A percentile compares a stretch with the other conserved stretches of the same genome.
These are phyloP conservation scores for Botia almorhae DNA, from an alignment of 2,797 vertebrate species.

Conservation along the genomic window DNA sequence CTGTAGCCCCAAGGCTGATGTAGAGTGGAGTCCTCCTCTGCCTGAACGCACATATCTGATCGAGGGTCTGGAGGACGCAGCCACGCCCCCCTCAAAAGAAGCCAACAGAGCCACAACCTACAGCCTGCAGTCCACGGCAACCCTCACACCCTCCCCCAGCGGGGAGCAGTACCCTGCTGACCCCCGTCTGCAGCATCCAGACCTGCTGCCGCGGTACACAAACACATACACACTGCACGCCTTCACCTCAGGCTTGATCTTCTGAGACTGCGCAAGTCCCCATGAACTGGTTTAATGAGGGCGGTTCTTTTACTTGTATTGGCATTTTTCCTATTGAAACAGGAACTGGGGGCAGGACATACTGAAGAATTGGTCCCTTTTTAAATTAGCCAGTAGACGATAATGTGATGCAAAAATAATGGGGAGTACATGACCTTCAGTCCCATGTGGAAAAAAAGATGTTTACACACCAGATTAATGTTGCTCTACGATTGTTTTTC, in stretches of 20 bases:
- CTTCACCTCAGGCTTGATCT: background rate
- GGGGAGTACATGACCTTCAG: background rate
- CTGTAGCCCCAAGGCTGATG: constrained; percentile 78
- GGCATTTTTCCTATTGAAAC: too few species aligned
- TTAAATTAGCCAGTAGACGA: background rate
- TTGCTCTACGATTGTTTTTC: background rate
- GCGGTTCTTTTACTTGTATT: background rate
- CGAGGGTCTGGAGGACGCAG: constrained; percentile 77
- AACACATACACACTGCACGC: background rate
- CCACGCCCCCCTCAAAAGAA: constrained; percentile 67
- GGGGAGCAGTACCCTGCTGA: constrained; percentile 71
- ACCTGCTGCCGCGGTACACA: constrained; percentile 81
- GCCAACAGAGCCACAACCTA: constrained; percentile 77
- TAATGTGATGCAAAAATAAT: background rate
- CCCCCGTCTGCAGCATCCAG: constrained; percentile 77
- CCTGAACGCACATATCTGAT: constrained; percentile 85
- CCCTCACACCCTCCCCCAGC: constrained; percentile 76
- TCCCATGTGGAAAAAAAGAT: background rate
- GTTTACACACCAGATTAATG: background rate
- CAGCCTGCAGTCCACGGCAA: constrained; percentile 77
- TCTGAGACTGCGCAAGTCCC: background rate
- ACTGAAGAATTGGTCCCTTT: too few species aligned
- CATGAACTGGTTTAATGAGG: background rate
- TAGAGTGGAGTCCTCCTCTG: constrained; percentile 89
- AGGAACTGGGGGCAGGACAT: too few species aligned